Percentiles rank a stretch among this genome's conserved stretches.
Evolutionary conservation across 1,140 invertebrate genomes (phyloP).

Genomic region (Conopomorpha cramerella): DNA sequence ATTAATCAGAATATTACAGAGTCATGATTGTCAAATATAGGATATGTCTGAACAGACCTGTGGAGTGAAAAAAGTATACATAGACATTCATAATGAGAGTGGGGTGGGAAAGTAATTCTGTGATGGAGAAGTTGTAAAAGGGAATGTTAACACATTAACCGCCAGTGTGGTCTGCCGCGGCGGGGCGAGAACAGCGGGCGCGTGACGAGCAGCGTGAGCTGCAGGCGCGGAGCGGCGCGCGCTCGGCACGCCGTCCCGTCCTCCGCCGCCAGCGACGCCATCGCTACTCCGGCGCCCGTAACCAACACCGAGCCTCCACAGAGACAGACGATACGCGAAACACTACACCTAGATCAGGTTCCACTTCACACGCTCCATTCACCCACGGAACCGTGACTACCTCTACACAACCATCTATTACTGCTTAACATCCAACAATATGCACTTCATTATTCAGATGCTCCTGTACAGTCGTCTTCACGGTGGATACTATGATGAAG

Average conservation of each 20-base stretch:
- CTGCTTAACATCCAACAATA: too few species aligned
- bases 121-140: constrained; percentile 8
- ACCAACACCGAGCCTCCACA: constrained; percentile 14
- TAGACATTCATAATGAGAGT: too few species aligned
- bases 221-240: constrained; percentile 4
- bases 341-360: constrained; percentile 27
- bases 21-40: not conserved
- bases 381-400: too few species aligned
- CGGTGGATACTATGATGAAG: too few species aligned
- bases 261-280: constrained; percentile 20
- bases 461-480: too few species aligned
- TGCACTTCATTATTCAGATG: too few species aligned
- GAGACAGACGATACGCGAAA: constrained; percentile 39
- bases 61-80: constrained; percentile 9
- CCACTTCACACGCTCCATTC: constrained; percentile 26
- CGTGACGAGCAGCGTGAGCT: constrained; percentile 5
- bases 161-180: constrained; percentile 49
- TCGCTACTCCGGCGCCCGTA: constrained; percentile 21
- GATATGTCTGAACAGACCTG: constrained; percentile 10
- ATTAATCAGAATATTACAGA: too few species aligned
- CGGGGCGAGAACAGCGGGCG: constrained; percentile 33
- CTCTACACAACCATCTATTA: too few species aligned
- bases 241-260: too few species aligned
- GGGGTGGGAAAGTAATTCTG: not conserved
- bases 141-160: constrained; percentile 57